Percentiles rank a stretch among this genome's conserved stretches.
phyloP scores from a whole-genome alignment of 2,888 invertebrate species.

The Kryphioiulus occultus region DNA sequence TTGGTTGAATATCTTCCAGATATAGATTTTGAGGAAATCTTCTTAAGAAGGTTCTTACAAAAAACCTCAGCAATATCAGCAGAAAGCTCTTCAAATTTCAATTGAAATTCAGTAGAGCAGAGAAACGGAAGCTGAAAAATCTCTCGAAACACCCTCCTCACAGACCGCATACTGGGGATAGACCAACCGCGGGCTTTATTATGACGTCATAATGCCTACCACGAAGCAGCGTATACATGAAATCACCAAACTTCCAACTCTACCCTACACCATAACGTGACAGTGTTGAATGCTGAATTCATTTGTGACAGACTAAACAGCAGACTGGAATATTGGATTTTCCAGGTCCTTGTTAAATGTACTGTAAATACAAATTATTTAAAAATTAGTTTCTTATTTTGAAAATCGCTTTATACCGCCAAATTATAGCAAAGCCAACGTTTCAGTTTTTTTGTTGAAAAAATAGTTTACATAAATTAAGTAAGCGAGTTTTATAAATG shows the following conservation, averaged over 20 bases:
- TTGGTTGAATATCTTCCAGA: constrained; percentile 6
- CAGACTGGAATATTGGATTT: no score
- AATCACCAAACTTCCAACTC: neutral
- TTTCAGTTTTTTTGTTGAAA: no score
- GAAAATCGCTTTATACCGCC: no score
- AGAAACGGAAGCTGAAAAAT: constrained; percentile 49
- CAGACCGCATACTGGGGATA: constrained; percentile 18
- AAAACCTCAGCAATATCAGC: constrained; percentile 24
- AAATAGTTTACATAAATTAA: no score
- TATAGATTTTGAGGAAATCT: constrained; percentile 32
- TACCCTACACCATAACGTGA: neutral
- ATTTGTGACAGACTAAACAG: neutral
- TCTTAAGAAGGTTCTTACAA: constrained; percentile 39
- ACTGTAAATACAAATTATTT: no score
- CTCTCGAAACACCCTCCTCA: neutral
- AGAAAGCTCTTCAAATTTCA: constrained; percentile 48
- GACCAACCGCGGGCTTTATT: neutral
- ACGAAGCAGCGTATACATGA: neutral
- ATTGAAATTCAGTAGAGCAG: constrained; percentile 49
- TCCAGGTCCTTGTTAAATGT: no score
- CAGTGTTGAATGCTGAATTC: neutral
- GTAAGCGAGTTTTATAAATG: no score
- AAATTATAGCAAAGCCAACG: no score
- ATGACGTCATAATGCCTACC: constrained; percentile 39
- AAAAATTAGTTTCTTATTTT: no score